These are phyloP conservation scores for Stegastes partitus DNA, from an alignment of 2,113 vertebrate genomes.

Conservation along the genomic window DNA sequence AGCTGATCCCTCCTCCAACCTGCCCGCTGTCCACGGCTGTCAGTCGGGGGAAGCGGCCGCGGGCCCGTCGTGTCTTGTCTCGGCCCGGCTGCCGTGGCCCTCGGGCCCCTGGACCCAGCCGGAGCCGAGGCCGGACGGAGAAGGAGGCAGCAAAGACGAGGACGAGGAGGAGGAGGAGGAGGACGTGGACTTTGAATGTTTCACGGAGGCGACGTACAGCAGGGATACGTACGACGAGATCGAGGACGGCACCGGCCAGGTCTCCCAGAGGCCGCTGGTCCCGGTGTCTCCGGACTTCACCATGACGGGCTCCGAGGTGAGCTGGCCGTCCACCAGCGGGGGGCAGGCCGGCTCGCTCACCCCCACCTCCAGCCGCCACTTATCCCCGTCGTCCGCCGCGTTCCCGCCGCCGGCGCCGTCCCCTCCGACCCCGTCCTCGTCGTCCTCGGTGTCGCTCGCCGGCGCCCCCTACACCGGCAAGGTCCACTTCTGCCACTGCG, in stretches of 20 bases:
- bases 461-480: slow-evolving; percentile 80
- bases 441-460: slow-evolving; percentile 77
- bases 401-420: slow-evolving; percentile 63
- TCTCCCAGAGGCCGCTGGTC: slow-evolving; percentile 83
- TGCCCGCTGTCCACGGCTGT: slow-evolving; percentile 4
- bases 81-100: slow-evolving; percentile 76
- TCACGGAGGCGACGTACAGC: slow-evolving; percentile 63
- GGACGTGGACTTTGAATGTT: slow-evolving; percentile 74
- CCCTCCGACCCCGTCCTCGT: slow-evolving; percentile 80
- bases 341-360: slow-evolving; percentile 46
- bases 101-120: slow-evolving; percentile 70
- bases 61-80: slow-evolving; percentile 44
- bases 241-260: slow-evolving; percentile 83
- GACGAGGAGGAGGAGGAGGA: slow-evolving; percentile 72
- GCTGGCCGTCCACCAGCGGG: slow-evolving; percentile 67
- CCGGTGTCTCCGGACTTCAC: slow-evolving; percentile 79
- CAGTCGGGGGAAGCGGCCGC: slow-evolving; percentile 18
- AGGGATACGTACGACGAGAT: slow-evolving; percentile 84
- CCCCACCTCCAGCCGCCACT: slow-evolving; percentile 63
- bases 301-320: slow-evolving; percentile 63
- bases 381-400: slow-evolving; percentile 62
- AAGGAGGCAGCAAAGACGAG: slow-evolving; percentile 54
- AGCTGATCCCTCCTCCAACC: slow-evolving; percentile 18
- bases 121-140: slow-evolving; percentile 56
- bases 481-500: slow-evolving; percentile 88